Evolutionary conservation across 2,888 invertebrate species (phyloP).

Genomic region (Oligia latruncula): DNA sequence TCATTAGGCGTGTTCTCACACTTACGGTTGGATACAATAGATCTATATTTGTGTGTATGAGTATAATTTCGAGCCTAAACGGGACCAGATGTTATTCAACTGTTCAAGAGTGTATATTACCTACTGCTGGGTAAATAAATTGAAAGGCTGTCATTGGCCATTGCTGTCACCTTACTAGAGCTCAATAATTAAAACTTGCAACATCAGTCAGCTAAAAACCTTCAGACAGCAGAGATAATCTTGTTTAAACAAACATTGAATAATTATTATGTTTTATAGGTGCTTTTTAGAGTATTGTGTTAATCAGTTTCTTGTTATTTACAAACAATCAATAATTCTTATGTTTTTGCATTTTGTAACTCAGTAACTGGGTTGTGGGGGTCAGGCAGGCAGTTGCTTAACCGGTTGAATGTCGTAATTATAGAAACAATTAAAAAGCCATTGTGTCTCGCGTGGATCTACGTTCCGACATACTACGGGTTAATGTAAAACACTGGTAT

Average conservation of each 20-base stretch:
- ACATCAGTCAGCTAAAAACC: too few species aligned
- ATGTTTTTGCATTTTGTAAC: background rate
- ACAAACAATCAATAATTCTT: background rate
- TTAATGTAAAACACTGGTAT: background rate
- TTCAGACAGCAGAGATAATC: background rate
- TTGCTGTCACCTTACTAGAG: background rate
- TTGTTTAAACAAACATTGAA: background rate
- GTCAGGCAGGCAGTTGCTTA: background rate
- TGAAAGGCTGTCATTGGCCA: background rate
- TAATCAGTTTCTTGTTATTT: background rate
- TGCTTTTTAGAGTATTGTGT: background rate
- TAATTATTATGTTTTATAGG: background rate
- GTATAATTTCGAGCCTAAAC: background rate
- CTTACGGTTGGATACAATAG: constrained; percentile 16
- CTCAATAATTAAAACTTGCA: background rate
- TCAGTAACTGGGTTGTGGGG: background rate
- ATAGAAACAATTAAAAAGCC: too few species aligned
- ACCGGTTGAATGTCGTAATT: too few species aligned
- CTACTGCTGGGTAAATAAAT: background rate
- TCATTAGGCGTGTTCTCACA: constrained; percentile 44
- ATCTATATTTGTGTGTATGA: constrained; percentile 8
- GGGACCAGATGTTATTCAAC: background rate
- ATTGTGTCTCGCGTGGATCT: too few species aligned
- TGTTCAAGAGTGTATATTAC: background rate
- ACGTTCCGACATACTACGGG: too few species aligned